Evolutionary conservation across 2,797 vertebrate species (phyloP), one percentile per base, ranked within the genome.

Genomic region (Takifugu ocellatus): DNA sequence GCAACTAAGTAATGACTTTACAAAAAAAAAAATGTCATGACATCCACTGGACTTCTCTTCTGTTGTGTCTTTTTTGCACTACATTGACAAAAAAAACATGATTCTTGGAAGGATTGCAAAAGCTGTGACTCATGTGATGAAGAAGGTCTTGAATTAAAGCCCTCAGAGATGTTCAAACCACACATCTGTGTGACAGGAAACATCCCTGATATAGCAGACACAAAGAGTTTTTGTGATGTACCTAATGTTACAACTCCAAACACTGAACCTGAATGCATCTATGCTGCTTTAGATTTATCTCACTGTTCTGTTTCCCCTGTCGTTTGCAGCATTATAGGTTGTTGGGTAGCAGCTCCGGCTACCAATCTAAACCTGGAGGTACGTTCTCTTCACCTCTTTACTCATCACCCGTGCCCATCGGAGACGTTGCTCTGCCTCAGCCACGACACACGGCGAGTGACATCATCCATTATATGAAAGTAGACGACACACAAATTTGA

Each of bases 351-450:
- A 62, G 52, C 57, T 69, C 66, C 56, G 62, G 24, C 50, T 76
- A 61, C 61, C 74, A 77, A 42, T 51, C 68, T 49, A 86, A 77
- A 52, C 57, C 73, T 16, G 9, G 51, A 25, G 78, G 77, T 1
- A 27, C 45, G 9, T 75, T 74, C 36, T 61, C 77, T 6, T 44
- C 63, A 25, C 66, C 68, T 58, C 48, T 66, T 7, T 77, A 64
- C 52, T 61, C 54, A 50, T 45, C 77, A 44, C 61, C 70, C 1
- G 59, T 68, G 25, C 36, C 81, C 16, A 42, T 67, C 47, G 62
- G 44, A 11, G 63, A 55, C 1, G 25, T 63, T 42, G 27, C 44
- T 36, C 71, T 63, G 1, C 57, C 74, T 52, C 77, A 72, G 7
- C 61, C 68, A 36, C 57, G 36, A 31, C 81, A 80, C 15, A 63